A percentile compares a stretch with the other conserved stretches of the same genome.
Conservation (phyloP, 2,888 invertebrate genomes). For the Chelonus formosanus region DNA sequence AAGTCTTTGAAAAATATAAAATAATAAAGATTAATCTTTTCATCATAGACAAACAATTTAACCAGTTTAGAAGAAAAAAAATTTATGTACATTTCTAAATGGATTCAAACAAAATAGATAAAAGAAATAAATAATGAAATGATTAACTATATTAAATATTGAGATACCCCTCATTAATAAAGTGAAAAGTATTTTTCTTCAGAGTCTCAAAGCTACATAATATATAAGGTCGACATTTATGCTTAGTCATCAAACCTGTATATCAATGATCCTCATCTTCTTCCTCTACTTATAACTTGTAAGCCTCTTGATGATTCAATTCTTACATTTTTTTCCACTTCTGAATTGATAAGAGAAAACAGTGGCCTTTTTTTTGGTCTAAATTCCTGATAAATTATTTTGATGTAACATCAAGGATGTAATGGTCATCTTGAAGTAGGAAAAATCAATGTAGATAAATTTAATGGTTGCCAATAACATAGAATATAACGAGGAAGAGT, state of each 20-base stretch:
- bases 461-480: too few species aligned
- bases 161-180: constrained; percentile 4
- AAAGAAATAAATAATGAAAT: constrained; percentile 5
- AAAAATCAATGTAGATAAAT: too few species aligned
- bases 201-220: not conserved
- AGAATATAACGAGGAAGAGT: too few species aligned
- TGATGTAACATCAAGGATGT: not conserved
- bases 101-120: not conserved
- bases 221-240: constrained; percentile 5
- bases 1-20: too few species aligned
- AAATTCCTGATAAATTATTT: constrained; percentile 1
- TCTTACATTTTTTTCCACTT: constrained; percentile 18
- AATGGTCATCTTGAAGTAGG: too few species aligned
- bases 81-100: not conserved
- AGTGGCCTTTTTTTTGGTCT: constrained; percentile 2
- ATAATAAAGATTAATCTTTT: too few species aligned
- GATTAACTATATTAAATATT: constrained; percentile 9
- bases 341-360: not conserved
- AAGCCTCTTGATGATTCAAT: constrained; percentile 20
- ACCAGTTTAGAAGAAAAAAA: too few species aligned
- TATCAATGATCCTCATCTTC: constrained; percentile 6
- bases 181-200: constrained; percentile 1
- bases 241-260: constrained; percentile 26
- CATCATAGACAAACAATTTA: too few species aligned
- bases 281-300: constrained; percentile 2